Evolutionary conservation across 2,888 invertebrate genomes (phyloP).

Genomic region (Thera obeliscata): DNA sequence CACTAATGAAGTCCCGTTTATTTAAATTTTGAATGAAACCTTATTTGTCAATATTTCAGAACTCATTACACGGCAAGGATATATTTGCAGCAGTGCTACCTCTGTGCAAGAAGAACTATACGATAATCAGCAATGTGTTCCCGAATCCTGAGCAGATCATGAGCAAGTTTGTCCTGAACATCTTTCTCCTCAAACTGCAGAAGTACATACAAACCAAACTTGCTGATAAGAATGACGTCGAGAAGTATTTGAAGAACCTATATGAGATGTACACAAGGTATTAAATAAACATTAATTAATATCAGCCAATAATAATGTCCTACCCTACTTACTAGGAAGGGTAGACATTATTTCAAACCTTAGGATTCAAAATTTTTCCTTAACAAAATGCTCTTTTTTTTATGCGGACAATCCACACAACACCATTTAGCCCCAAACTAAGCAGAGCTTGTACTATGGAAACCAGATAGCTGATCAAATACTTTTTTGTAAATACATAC

Average conservation of each 20-base stretch:
- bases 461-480: too few relatives aligned
- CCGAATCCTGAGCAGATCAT: slow-evolving; percentile 98
- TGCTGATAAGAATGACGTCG: slow-evolving; percentile 91
- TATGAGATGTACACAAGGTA: slow-evolving; percentile 96
- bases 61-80: slow-evolving; percentile 93
- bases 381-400: too few relatives aligned
- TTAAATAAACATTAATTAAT: too few relatives aligned
- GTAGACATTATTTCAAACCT: too few relatives aligned
- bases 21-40: not conserved
- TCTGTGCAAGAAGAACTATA: slow-evolving; percentile 94
- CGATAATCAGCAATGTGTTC: slow-evolving; percentile 94
- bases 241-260: slow-evolving; percentile 94
- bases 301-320: too few relatives aligned
- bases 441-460: too few relatives aligned
- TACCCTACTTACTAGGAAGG: too few relatives aligned
- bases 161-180: slow-evolving; percentile 98
- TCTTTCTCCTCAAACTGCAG: slow-evolving; percentile 95
- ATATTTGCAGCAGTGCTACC: slow-evolving; percentile 96
- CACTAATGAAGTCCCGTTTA: not conserved
- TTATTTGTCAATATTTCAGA: slow-evolving; percentile 78
- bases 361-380: too few relatives aligned
- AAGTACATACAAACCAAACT: slow-evolving; percentile 93
- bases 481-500: too few relatives aligned
- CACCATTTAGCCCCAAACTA: too few relatives aligned
- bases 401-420: too few relatives aligned